These are phyloP conservation scores for Thereva unica DNA, from an alignment of 2,888 invertebrate genomes.

Conservation along the genomic window DNA sequence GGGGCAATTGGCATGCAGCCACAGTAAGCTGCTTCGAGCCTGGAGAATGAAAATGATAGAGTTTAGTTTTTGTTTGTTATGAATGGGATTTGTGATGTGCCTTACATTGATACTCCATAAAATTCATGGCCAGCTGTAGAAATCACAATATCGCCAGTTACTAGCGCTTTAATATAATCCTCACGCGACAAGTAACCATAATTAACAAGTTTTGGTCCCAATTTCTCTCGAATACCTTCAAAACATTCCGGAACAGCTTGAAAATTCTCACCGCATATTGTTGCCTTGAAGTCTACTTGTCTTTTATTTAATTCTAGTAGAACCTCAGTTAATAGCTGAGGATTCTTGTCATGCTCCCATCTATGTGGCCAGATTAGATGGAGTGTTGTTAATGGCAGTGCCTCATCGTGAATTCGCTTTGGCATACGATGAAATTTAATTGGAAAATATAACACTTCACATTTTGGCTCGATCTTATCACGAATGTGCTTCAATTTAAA, in stretches of 20 bases:
- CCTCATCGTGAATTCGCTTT: conserved; percentile 45
- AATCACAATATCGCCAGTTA: conserved; percentile 66
- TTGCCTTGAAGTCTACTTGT: conserved; percentile 62
- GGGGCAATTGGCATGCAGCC: conserved; percentile 75
- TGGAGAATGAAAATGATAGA: conserved; percentile 50
- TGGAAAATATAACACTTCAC: conserved; percentile 67
- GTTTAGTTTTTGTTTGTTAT: not conserved
- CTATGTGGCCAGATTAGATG: conserved; percentile 76
- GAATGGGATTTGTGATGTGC: not conserved
- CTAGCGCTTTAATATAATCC: conserved; percentile 64
- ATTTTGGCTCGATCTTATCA: conserved; percentile 64
- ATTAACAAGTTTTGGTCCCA: conserved; percentile 60
- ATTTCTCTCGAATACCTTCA: conserved; percentile 59
- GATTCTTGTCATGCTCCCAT: conserved; percentile 80
- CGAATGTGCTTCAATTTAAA: conserved; percentile 63
- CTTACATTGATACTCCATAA: conserved; percentile 75
- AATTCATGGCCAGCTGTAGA: conserved; percentile 78
- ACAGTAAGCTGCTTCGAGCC: conserved; percentile 70
- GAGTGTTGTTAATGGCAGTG: conserved; percentile 50
- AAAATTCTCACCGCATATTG: conserved; percentile 67
- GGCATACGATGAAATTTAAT: conserved; percentile 60
- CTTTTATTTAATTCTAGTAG: conserved; percentile 60
- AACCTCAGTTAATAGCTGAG: conserved; percentile 66
- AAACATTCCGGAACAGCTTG: conserved; percentile 66
- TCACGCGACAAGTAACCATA: conserved; percentile 66